Evolutionary conservation across 2,113 vertebrate species (phyloP), one percentile per base, ranked within the genome.

Genomic region (Eubucco bourcierii): DNA sequence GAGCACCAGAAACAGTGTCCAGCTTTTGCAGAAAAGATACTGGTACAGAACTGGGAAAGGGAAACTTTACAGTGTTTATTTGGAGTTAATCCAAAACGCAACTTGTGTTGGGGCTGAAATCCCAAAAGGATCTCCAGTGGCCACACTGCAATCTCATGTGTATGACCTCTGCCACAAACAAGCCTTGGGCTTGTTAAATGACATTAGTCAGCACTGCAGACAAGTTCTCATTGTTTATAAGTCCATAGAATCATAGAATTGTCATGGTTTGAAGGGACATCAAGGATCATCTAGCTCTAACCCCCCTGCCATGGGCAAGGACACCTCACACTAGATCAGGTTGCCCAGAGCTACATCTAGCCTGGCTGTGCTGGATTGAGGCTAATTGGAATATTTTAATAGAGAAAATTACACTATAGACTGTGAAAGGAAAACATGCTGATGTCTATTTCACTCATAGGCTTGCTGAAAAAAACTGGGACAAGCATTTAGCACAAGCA

Each of bases 1-100:
- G 97, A 53, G 97, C 97, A 33, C 97, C 97, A 0, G 97, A 98
- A 94, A 97, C 65, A 94, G 79, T 97, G 80, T 73, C 80, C 79
- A 84, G 63, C 60, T 97, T 97, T 82, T 98, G 97, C 74, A 91
- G 67, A 75, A 31, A 92, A 47, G 93, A 91, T 79, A 96, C 96
- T 28, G 97, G 97, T 98, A 97, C 6, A 46, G 21, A 56, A 67
- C 5, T 67, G 56, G 55, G 60, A 63, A 53, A 60, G 53, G 53
- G 17, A 6, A 53, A 58, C 58, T 77, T 81, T 5, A 73, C 29
- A 47, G 44, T 12, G 6, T 6, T 52, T 84, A 41, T 41, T 50
- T 41, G 4, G 68, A 61, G 44, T 70, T 47, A 90, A 77, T 29
- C 33, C 46, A 64, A 84, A 88, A 21, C 14, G 34, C 20, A 55